Evolutionary conservation across 37 sponge, comb jelly and placozoan species (phyloP).

Genomic region (Cladorhizidae sp.): DNA sequence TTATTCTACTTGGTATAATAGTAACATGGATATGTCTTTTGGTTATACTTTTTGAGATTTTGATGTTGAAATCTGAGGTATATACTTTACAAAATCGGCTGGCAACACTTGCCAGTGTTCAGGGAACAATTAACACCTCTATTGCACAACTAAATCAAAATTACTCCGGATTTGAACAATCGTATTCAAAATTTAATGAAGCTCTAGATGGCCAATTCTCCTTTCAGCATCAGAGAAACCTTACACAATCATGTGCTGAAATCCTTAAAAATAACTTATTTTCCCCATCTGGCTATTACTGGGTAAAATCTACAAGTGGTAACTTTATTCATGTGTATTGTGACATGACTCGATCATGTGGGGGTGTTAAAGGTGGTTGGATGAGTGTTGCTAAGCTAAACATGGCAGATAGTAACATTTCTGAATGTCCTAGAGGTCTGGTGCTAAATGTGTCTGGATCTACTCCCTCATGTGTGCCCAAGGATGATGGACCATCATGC

Average conservation of each 20-base stretch:
- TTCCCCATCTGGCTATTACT: conserved; percentile 23
- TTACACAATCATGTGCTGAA: conserved; percentile 1
- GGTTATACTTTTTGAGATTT: too few species aligned
- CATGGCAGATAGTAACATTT: not conserved
- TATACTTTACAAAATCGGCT: too few species aligned
- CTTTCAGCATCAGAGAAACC: not conserved
- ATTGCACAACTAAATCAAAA: too few species aligned
- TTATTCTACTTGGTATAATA: too few species aligned
- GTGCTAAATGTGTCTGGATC: not conserved
- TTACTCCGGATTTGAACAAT: too few species aligned
- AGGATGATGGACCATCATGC: not conserved
- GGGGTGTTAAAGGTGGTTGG: conserved; percentile 27
- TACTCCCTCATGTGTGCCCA: not conserved
- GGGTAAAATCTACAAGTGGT: not conserved
- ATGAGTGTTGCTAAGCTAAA: conserved; percentile 20
- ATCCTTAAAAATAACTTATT: too few species aligned
- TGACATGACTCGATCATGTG: conserved; percentile 23
- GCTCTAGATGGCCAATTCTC: too few species aligned
- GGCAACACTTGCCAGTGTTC: too few species aligned
- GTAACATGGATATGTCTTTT: too few species aligned
- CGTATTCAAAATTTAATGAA: too few species aligned
- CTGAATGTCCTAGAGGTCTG: conserved; percentile 8
- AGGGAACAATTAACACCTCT: too few species aligned
- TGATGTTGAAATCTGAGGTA: too few species aligned
- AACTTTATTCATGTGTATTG: conserved; percentile 18